Evolutionary conservation across 2,888 invertebrate species (phyloP).

Genomic region (Didymodactylos carnosus): DNA sequence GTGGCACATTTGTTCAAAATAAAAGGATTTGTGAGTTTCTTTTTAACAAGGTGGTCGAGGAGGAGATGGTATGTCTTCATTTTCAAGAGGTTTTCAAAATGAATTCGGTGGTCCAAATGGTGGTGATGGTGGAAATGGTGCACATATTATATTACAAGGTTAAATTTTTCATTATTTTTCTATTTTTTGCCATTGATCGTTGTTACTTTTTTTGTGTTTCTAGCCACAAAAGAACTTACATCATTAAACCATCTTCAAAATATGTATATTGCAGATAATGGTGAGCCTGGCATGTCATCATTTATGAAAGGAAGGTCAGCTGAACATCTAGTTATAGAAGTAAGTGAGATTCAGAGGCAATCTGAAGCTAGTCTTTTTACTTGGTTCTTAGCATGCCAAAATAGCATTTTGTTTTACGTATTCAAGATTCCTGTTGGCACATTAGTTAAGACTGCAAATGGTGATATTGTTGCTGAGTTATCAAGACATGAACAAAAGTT

Average conservation of each 20-base stretch:
- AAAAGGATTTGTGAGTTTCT: no score
- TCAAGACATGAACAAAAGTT: slow-evolving; percentile 48
- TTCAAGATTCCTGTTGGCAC: slow-evolving; percentile 60
- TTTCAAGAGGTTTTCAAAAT: slow-evolving; percentile 58
- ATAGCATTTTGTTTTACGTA: not conserved
- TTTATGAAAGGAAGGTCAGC: slow-evolving; percentile 9
- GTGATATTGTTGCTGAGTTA: slow-evolving; percentile 49
- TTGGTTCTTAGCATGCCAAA: slow-evolving; percentile 10
- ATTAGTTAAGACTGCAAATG: slow-evolving; percentile 42
- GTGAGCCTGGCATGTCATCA: not conserved
- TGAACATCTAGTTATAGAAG: not conserved
- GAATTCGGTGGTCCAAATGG: slow-evolving; percentile 82
- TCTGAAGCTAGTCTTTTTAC: not conserved
- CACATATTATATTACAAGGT: slow-evolving; percentile 65
- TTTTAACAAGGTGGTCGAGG: slow-evolving; percentile 76
- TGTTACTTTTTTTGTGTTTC: not conserved
- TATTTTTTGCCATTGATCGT: not conserved
- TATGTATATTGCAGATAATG: slow-evolving; percentile 8
- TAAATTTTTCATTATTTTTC: slow-evolving; percentile 12
- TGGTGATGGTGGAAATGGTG: slow-evolving; percentile 86
- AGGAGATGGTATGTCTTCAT: slow-evolving; percentile 74
- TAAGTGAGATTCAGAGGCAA: not conserved
- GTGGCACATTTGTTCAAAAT: no score
- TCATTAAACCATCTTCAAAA: slow-evolving; percentile 8
- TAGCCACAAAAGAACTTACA: not conserved